Conservation (phyloP, 2,888 invertebrate genomes). For the Tenthredo amoena region DNA sequence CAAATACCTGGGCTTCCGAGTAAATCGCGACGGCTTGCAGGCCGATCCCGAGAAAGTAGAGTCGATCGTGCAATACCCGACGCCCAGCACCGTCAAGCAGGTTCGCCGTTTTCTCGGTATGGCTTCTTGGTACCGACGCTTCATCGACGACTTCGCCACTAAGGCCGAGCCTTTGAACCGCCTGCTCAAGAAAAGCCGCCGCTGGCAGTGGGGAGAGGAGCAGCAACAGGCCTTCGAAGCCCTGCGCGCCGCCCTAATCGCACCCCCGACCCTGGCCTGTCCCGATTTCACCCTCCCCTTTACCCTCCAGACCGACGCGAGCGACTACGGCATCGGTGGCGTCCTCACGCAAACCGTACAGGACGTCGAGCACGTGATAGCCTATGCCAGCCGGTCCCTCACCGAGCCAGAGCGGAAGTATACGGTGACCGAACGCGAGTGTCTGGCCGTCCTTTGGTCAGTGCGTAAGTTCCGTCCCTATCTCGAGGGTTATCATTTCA, state of each 20-base stretch:
- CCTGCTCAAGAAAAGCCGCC: constrained; percentile 56
- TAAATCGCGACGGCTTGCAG: background rate
- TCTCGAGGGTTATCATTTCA: constrained; percentile 59
- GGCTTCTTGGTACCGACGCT: constrained; percentile 67
- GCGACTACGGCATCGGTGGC: constrained; percentile 46
- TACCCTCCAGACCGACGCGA: constrained; percentile 51
- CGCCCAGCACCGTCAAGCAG: constrained; percentile 33
- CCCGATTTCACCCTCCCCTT: constrained; percentile 58
- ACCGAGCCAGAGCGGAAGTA: background rate
- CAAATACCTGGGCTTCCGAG: background rate
- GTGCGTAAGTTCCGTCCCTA: constrained; percentile 47
- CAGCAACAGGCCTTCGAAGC: too few relatives aligned
- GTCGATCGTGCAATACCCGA: too few relatives aligned
- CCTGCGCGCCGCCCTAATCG: too few relatives aligned
- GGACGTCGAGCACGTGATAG: constrained; percentile 54
- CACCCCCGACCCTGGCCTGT: constrained; percentile 58
- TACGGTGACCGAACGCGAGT: too few relatives aligned
- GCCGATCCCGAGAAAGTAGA: background rate
- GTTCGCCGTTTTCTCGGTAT: constrained; percentile 66
- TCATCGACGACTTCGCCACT: constrained; percentile 61
- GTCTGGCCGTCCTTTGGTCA: background rate
- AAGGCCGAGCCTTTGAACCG: constrained; percentile 59
- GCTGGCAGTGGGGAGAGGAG: constrained; percentile 10
- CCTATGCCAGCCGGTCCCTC: constrained; percentile 57
- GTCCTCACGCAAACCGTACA: constrained; percentile 55